Evolutionary conservation across 1,140 invertebrate genomes (phyloP), one percentile per base, ranked within the genome.

Genomic region (Rhagoletis pomonella): DNA sequence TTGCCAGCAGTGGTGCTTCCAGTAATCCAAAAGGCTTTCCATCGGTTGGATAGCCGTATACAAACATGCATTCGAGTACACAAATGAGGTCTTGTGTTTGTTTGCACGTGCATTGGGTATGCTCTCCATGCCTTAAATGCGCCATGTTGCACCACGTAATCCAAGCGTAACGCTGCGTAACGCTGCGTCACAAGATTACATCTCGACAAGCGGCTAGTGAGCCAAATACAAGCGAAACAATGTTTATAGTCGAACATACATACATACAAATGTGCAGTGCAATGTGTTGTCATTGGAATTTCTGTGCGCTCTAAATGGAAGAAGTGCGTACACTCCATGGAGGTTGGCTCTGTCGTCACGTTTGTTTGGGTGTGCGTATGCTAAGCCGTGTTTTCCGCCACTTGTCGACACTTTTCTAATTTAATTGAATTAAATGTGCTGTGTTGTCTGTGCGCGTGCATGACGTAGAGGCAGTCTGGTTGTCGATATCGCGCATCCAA

Each of bases 381-480:
- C 42, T 73, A 73, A 73, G 69, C 69, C 29, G 69, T 17, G 44
- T 47, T 73, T 77, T 0, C 14, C 44, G 69, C 47, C 44, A 50
- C 69, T n/a, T 77, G 44, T 19, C 69, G 69, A 77, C 69, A 77
- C 69, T 55, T 50, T 77, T 77, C 14, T 77, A 55, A 19, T 77
- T 77, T 19, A 77, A 77, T 77, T 50, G 6, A 50, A 77, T 77
- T 77, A n/a, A 77, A 77, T 77, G 29, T 29, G 29, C 29, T 29
- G 29, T 29, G 29, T 17, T 62, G 17, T n/a, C 12, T 62, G 60
- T 4, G 60, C 60, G 4, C 60, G 17, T 69, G 29, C 65, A 7
- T 39, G 9, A 55, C 50, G 10, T 55, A 59, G 58, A 6, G 6
- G 58, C 58, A 12, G 50, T 55, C 10, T 55, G 50, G 0, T 10